Evolutionary conservation across 2,888 invertebrate species (phyloP).

Genomic region (Reticulitermes lucifugus): DNA sequence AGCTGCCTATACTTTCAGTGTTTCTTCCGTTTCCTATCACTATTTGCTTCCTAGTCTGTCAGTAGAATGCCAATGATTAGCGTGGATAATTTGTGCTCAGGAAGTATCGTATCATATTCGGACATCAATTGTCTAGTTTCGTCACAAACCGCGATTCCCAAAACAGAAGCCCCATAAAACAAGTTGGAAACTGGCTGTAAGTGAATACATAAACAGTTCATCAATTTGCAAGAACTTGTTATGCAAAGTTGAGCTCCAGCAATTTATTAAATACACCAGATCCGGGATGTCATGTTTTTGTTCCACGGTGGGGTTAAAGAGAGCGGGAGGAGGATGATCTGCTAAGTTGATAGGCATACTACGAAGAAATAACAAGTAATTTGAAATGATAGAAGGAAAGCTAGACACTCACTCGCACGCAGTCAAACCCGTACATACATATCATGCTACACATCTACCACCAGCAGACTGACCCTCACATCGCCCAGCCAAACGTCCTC

Average conservation of each 20-base stretch:
- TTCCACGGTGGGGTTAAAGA: not conserved
- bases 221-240: conserved; percentile 20
- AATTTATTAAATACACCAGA: conserved; percentile 8
- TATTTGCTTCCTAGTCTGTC: no score
- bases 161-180: not conserved
- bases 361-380: conserved; percentile 3
- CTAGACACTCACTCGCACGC: not conserved
- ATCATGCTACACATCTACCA: conserved; percentile 18
- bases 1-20: no score
- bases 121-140: not conserved
- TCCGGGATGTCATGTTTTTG: conserved; percentile 16
- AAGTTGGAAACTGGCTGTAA: not conserved
- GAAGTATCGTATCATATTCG: not conserved
- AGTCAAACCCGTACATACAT: not conserved
- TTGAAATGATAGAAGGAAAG: not conserved
- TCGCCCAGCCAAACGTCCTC: not conserved
- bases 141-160: not conserved
- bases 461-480: conserved; percentile 5
- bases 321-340: not conserved
- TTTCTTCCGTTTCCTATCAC: no score
- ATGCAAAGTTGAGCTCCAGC: not conserved
- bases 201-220: not conserved
- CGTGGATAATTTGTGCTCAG: no score
- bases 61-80: no score
- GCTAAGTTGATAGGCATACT: not conserved